phyloP scores from a whole-genome alignment of 2,113 vertebrate species.

The Cebidichthys violaceus region DNA sequence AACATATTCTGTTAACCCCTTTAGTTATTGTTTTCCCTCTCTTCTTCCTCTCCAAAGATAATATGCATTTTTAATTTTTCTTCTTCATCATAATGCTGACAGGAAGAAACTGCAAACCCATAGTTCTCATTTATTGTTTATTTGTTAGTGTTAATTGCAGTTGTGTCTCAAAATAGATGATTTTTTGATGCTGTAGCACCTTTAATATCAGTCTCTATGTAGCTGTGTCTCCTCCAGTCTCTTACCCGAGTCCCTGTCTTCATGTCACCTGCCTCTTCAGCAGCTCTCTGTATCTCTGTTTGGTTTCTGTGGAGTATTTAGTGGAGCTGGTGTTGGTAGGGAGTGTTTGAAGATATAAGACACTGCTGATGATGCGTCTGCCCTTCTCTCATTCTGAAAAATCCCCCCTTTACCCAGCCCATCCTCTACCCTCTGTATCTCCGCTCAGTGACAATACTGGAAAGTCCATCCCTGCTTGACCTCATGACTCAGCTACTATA shows the following conservation, averaged over 20 bases:
- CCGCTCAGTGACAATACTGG: conserved; percentile 40
- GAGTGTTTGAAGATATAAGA: conserved; percentile 26
- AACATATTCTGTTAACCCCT: background rate
- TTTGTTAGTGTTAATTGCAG: background rate
- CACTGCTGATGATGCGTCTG: conserved; percentile 23
- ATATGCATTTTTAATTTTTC: background rate
- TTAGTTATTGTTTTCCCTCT: background rate
- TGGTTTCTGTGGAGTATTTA: conserved; percentile 38
- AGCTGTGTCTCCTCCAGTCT: conserved; percentile 17
- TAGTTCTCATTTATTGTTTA: background rate
- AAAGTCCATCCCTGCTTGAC: conserved; percentile 64
- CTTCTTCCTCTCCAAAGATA: background rate
- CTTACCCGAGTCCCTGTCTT: conserved; percentile 50
- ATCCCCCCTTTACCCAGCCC: background rate
- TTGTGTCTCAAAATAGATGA: background rate
- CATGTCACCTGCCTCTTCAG: conserved; percentile 42
- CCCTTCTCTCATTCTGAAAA: conserved; percentile 51
- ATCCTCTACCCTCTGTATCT: background rate
- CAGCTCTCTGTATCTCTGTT: conserved; percentile 23
- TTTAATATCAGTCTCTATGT: background rate
- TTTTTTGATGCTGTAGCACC: background rate
- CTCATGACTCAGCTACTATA: conserved; percentile 49
- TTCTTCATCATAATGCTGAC: background rate
- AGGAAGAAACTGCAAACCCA: background rate
- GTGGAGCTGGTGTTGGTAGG: conserved; percentile 20